Conservation (phyloP, 2,888 invertebrate species). For the Ormyrus pomaceus region DNA sequence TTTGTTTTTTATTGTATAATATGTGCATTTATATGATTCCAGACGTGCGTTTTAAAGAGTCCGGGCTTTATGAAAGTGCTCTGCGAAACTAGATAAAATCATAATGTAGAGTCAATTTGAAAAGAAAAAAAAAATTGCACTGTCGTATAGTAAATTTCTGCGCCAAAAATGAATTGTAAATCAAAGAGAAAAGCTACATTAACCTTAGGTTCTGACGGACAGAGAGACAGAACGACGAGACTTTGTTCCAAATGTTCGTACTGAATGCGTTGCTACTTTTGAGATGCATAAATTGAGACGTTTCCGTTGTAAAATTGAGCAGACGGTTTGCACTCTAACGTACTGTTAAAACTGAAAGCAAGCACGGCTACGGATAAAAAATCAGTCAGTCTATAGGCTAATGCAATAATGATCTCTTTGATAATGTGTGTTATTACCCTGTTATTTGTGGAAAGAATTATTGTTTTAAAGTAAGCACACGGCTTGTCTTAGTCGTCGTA, state of each 20-base stretch:
- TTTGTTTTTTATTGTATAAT: constrained; percentile 72
- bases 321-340: too few species aligned
- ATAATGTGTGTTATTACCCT: constrained; percentile 1
- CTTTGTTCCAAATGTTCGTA: too few species aligned
- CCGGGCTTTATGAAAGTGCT: constrained; percentile 72
- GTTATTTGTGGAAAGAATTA: constrained; percentile 61
- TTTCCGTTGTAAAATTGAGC: too few species aligned
- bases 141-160: constrained; percentile 4
- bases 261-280: too few species aligned
- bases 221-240: too few species aligned
- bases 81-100: constrained; percentile 61
- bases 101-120: constrained; percentile 42
- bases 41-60: constrained; percentile 72
- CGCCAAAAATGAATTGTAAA: constrained; percentile 3
- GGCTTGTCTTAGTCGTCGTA: constrained; percentile 74
- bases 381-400: too few species aligned
- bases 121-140: constrained; percentile 57
- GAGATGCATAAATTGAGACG: too few species aligned
- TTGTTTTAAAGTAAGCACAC: constrained; percentile 66
- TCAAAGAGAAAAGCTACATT: constrained; percentile 7
- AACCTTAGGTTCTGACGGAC: not conserved
- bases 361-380: too few species aligned
- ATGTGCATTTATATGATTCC: constrained; percentile 75
- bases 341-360: too few species aligned
- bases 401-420: too few species aligned